phyloP scores from a whole-genome alignment of 2,888 invertebrate genomes.

The Drosophila stalkeri region DNA sequence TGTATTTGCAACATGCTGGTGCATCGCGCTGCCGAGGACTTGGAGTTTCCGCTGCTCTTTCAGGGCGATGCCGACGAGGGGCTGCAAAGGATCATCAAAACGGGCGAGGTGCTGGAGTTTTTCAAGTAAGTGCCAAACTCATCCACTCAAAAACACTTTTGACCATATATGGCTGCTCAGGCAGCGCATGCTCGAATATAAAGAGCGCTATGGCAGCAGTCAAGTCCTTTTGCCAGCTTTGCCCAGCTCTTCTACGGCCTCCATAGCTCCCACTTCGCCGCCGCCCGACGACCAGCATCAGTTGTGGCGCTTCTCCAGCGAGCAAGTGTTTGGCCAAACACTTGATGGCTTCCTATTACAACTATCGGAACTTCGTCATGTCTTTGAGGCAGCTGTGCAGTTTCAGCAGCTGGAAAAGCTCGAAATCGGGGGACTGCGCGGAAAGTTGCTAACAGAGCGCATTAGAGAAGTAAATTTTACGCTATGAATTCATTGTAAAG shows the following conservation, averaged over 20 bases:
- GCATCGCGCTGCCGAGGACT: slow-evolving; percentile 89
- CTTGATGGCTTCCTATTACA: slow-evolving; percentile 88
- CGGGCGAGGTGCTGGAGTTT: slow-evolving; percentile 86
- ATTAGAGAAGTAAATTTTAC: slow-evolving; percentile 71
- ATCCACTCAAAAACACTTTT: neutral
- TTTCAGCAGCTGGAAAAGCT: slow-evolving; percentile 95
- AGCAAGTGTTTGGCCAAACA: slow-evolving; percentile 89
- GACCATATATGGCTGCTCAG: slow-evolving; percentile 51
- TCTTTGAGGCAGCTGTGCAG: slow-evolving; percentile 92
- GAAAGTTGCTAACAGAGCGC: slow-evolving; percentile 81
- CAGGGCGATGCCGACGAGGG: slow-evolving; percentile 93
- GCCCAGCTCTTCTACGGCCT: slow-evolving; percentile 32
- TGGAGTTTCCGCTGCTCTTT: slow-evolving; percentile 93
- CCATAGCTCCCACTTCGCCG: slow-evolving; percentile 80
- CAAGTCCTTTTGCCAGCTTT: slow-evolving; percentile 73
- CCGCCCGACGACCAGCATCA: slow-evolving; percentile 86
- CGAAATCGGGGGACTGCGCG: slow-evolving; percentile 88
- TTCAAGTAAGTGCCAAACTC: slow-evolving; percentile 86
- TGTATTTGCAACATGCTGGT: slow-evolving; percentile 94
- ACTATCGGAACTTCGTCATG: slow-evolving; percentile 88
- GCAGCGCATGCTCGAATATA: slow-evolving; percentile 79
- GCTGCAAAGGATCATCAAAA: slow-evolving; percentile 87
- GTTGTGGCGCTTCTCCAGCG: slow-evolving; percentile 90
- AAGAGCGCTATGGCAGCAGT: slow-evolving; percentile 72
- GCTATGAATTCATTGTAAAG: neutral